Conservation (phyloP, 2,797 vertebrate genomes). For the Cynopterus sphinx region DNA sequence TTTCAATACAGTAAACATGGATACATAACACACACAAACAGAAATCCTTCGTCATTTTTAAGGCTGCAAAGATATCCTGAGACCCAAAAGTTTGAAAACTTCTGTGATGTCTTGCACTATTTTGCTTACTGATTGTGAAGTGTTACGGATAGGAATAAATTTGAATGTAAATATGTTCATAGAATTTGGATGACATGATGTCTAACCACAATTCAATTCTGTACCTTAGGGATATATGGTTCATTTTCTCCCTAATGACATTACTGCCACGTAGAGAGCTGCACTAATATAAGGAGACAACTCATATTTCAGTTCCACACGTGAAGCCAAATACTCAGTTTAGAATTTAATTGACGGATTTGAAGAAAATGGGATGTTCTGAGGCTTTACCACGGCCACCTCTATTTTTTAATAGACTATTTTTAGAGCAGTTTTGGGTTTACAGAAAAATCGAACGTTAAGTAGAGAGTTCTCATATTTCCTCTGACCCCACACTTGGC, state of each 20-base stretch:
- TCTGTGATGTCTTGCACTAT: neutral
- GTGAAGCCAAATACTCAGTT: neutral
- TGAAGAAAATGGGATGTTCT: conserved; percentile 1
- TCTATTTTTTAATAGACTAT: neutral
- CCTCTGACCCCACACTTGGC: no score
- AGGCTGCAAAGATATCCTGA: neutral
- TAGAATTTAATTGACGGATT: neutral
- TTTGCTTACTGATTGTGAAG: neutral
- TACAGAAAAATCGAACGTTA: neutral
- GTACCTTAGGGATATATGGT: neutral
- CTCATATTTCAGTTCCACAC: neutral
- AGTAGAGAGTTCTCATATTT: neutral
- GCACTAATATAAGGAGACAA: neutral
- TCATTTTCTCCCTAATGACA: neutral
- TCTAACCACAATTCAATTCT: neutral
- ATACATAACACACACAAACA: neutral
- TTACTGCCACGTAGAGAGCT: neutral
- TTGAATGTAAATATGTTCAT: neutral
- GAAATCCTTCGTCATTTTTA: neutral
- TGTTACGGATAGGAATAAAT: neutral
- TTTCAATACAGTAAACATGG: neutral
- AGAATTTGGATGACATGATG: neutral
- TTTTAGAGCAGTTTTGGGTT: neutral
- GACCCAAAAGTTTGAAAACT: neutral
- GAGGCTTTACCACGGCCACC: neutral